Evolutionary conservation across 2,113 vertebrate genomes (phyloP).

Genomic region (Seriola aureovittata): DNA sequence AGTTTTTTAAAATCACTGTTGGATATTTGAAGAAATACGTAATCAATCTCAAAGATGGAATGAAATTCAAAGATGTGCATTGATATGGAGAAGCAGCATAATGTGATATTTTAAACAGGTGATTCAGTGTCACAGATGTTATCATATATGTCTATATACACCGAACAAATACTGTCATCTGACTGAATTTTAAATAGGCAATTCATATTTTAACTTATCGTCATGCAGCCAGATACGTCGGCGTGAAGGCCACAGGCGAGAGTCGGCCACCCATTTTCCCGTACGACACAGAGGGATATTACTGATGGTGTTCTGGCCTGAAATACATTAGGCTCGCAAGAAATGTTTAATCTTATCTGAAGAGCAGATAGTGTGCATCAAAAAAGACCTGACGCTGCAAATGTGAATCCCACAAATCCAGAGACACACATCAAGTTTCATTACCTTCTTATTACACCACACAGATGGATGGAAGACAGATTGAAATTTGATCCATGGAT

Average conservation of each 20-base stretch:
- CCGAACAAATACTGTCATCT: conserved; percentile 16
- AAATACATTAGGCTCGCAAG: conserved; percentile 56
- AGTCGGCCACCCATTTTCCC: conserved; percentile 40
- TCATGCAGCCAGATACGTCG: conserved; percentile 40
- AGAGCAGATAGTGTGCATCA: conserved; percentile 57
- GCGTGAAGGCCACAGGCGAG: conserved; percentile 36
- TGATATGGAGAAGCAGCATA: not conserved
- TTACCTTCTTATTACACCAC: conserved; percentile 50
- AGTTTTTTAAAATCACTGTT: not conserved
- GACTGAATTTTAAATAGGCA: conserved; percentile 42
- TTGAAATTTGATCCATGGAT: conserved; percentile 48
- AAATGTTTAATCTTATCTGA: conserved; percentile 65
- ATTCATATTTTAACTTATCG: conserved; percentile 52
- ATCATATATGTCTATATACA: conserved; percentile 30
- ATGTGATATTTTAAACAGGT: conserved; percentile 9
- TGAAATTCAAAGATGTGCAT: not conserved
- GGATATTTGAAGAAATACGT: not conserved
- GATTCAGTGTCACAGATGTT: conserved; percentile 21
- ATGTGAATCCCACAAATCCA: conserved; percentile 54
- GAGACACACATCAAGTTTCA: conserved; percentile 50
- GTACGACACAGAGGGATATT: conserved; percentile 45
- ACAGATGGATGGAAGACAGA: conserved; percentile 41
- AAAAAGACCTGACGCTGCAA: conserved; percentile 64
- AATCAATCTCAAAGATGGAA: conserved; percentile 5
- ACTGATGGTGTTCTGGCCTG: conserved; percentile 58